A percentile compares a stretch with the other conserved stretches of the same genome.
phyloP scores from a whole-genome alignment of 1,140 invertebrate genomes.

The Drosophila albomicans region DNA sequence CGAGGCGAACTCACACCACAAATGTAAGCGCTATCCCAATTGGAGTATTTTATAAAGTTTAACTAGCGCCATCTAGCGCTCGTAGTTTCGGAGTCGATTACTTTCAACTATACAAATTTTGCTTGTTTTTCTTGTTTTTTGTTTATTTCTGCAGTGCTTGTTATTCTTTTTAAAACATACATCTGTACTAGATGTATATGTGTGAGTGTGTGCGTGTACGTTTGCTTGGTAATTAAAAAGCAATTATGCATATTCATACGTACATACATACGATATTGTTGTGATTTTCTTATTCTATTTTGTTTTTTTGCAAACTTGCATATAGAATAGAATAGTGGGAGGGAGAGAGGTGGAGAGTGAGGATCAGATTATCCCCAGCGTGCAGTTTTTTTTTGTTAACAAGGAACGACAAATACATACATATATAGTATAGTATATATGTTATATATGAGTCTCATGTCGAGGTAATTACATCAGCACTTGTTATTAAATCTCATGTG shows the following conservation, averaged over 20 bases:
- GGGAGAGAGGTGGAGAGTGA: neutral
- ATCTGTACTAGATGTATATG: neutral
- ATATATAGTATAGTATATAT: too few species aligned
- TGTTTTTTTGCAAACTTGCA: conserved; percentile 21
- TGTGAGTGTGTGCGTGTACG: conserved; percentile 8
- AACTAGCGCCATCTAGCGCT: conserved; percentile 3
- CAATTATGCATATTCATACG: conserved; percentile 61
- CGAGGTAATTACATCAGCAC: conserved; percentile 64
- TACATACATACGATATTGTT: conserved; percentile 28
- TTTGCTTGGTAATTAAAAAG: conserved; percentile 66
- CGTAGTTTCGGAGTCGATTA: neutral
- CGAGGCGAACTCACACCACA: too few species aligned
- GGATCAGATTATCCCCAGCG: conserved; percentile 52
- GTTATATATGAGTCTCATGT: conserved; percentile 41
- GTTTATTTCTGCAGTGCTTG: conserved; percentile 60
- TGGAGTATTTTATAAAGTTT: too few species aligned
- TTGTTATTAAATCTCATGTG: conserved; percentile 67
- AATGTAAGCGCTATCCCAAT: too few species aligned
- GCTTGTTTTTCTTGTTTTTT: conserved; percentile 22
- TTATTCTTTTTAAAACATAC: conserved; percentile 19
- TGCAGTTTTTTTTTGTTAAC: conserved; percentile 32
- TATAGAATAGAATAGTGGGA: neutral
- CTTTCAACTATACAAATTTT: too few species aligned
- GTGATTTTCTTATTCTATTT: conserved; percentile 19
- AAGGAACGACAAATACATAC: conserved; percentile 11